Evolutionary conservation across 1,140 invertebrate genomes (phyloP).

Genomic region (Matsumurasca onukii): DNA sequence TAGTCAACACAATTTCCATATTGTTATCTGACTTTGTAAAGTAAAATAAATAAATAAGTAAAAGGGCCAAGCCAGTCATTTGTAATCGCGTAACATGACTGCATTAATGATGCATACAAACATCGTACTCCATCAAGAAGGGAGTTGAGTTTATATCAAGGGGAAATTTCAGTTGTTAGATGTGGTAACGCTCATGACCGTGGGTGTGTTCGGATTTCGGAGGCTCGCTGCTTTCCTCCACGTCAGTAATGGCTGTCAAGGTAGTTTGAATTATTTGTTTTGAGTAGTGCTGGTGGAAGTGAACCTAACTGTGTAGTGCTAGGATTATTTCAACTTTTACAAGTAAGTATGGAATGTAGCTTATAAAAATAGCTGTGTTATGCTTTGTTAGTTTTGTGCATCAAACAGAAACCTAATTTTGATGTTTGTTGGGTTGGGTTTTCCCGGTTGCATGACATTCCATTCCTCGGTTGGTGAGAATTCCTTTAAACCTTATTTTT

Average conservation of each 20-base stretch:
- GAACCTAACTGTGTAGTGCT: not conserved
- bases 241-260: constrained; percentile 10
- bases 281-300: not conserved
- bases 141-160: too few species aligned
- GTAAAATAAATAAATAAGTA: too few species aligned
- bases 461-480: not conserved
- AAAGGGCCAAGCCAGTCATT: too few species aligned
- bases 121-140: too few species aligned
- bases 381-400: not conserved
- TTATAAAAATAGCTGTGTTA: not conserved
- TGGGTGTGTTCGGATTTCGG: too few species aligned
- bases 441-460: constrained; percentile 17
- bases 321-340: not conserved
- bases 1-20: too few species aligned
- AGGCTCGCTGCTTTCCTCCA: not conserved
- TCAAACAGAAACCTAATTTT: not conserved
- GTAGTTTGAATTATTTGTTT: constrained; percentile 10
- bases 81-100: too few species aligned
- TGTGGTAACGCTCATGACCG: too few species aligned
- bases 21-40: too few species aligned
- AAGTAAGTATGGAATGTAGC: not conserved
- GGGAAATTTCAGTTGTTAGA: too few species aligned
- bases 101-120: too few species aligned
- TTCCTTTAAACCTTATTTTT: not conserved
- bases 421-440: not conserved